phyloP scores from a whole-genome alignment of 1,140 invertebrate genomes.

The Hycleus cichorii region DNA sequence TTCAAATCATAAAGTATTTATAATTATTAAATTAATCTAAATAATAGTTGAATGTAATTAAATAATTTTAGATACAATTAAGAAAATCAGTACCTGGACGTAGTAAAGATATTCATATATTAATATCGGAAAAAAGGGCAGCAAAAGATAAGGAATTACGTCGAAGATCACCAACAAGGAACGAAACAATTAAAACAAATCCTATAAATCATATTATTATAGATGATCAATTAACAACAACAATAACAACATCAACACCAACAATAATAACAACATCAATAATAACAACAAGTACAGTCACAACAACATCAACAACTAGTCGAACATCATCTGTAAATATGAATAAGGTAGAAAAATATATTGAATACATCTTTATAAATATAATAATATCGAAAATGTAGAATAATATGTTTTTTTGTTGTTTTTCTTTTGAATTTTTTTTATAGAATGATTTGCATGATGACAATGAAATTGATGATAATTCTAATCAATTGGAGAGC shows the following conservation, averaged over 20 bases:
- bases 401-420: not conserved
- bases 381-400: too few species aligned
- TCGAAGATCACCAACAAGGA: conserved; percentile 15
- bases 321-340: too few species aligned
- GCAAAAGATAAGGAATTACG: conserved; percentile 27
- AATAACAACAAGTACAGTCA: too few species aligned
- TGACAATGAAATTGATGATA: conserved; percentile 13
- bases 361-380: too few species aligned
- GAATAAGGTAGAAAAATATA: too few species aligned
- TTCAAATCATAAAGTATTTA: conserved; percentile 33
- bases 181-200: conserved; percentile 25
- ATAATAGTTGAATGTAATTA: not conserved
- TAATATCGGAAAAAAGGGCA: conserved; percentile 28
- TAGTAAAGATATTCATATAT: conserved; percentile 29
- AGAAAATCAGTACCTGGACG: conserved; percentile 27
- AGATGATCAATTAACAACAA: not conserved
- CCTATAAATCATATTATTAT: conserved; percentile 11
- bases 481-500: conserved; percentile 10
- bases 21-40: not conserved
- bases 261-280: conserved; percentile 8
- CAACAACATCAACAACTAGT: too few species aligned
- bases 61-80: conserved; percentile 26
- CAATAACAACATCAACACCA: conserved; percentile 16
- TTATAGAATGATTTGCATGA: conserved; percentile 8
- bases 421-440: conserved; percentile 9